Evolutionary conservation across 35 echinoderm and acorn worm genomes (phyloP).

Genomic region (Anneissia japonica): DNA sequence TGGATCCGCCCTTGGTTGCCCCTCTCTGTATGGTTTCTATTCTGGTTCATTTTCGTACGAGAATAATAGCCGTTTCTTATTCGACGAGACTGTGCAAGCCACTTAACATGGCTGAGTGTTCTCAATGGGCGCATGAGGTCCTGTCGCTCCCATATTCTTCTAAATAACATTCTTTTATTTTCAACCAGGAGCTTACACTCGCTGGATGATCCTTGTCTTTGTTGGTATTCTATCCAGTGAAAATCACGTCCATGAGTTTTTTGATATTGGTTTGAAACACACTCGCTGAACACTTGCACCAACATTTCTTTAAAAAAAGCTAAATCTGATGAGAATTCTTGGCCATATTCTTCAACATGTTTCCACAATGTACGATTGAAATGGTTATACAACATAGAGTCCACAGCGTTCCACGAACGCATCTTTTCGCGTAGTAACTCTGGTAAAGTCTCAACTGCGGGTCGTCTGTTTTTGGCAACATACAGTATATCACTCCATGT

Average conservation of each 20-base stretch:
- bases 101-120: neutral
- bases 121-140: neutral
- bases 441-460: neutral
- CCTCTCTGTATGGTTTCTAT: too few relatives aligned
- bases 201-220: neutral
- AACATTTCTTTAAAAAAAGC: neutral
- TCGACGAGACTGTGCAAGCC: neutral
- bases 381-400: slow-evolving; percentile 17
- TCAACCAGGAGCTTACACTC: neutral
- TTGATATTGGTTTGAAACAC: neutral
- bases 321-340: slow-evolving; percentile 2
- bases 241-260: neutral
- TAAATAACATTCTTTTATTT: neutral
- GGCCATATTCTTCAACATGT: slow-evolving; percentile 23
- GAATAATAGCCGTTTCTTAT: neutral
- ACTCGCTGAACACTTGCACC: neutral
- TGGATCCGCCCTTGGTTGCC: too few relatives aligned
- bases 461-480: slow-evolving; percentile 26
- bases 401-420: slow-evolving; percentile 12
- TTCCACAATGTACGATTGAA: slow-evolving; percentile 30
- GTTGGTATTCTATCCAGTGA: neutral
- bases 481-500: slow-evolving; percentile 44
- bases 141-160: neutral
- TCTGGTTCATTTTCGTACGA: too few relatives aligned
- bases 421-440: slow-evolving; percentile 1